Evolutionary conservation across 1,140 invertebrate species (phyloP), one percentile per base, ranked within the genome.

Genomic region (Saccostrea glomerata): DNA sequence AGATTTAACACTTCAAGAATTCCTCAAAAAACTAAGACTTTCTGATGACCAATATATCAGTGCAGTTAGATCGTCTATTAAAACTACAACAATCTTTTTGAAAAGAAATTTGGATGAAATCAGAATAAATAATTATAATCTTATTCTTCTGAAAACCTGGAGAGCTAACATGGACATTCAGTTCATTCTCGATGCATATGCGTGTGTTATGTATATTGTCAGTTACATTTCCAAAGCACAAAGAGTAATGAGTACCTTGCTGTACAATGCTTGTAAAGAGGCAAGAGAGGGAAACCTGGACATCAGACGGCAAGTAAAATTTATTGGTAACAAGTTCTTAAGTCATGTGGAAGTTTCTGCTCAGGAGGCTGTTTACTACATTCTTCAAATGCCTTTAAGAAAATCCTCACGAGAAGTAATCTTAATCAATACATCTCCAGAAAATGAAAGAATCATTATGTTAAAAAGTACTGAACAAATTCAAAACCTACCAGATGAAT

Each of bases 161-260:
- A 70, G 66, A 11, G 85, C 85, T n/a, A 86, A 86, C 20, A 77
- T 77, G 30, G 84, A 90, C 47, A 82, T 91, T 13, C 90, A 91
- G 56, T 90, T 86, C 60, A 82, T 91, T 56, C 25, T 90, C 1
- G 89, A 90, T 86, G 56, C 40, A 20, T 90, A 91, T 87, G 88
- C 88, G 4, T 89, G 89, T 88, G 89, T 58, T 70, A 66, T 63
- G 58, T 92, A 89, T 82, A 91, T 91, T 77, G 88, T 86, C 17
- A 87, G 84, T 47, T 91, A 91, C 66, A 90, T 91, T 54, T 86
- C 85, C 36, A 92, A 92, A 88, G 82, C 70, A 17, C 91, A 91
- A 55, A 88, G 90, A n/a, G 90, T 87, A 23, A 90, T 90, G 86
- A 66, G 77, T 83, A 40, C 83, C 30, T 25, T 87, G 2, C 15